Evolutionary conservation across 2,113 vertebrate species (phyloP).

Genomic region (Myrmophylax atrothorax): DNA sequence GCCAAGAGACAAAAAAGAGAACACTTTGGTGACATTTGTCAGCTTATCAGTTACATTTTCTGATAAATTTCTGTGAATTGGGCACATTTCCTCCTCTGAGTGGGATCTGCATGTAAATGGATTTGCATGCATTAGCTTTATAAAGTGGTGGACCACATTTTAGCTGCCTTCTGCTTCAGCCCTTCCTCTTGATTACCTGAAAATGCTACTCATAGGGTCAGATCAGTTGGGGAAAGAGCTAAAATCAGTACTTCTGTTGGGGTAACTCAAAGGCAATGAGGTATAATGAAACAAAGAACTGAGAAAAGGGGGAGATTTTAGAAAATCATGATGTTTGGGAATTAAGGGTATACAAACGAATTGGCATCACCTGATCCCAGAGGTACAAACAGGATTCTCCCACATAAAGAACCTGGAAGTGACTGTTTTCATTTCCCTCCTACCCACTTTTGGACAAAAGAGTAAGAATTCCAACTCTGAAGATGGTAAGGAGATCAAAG

Average conservation of each 20-base stretch:
- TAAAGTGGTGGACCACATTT: neutral
- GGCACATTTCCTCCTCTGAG: fast-evolving
- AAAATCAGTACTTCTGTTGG: neutral
- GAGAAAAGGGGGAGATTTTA: fast-evolving
- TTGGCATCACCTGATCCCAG: neutral
- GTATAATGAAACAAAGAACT: neutral
- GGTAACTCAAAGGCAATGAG: neutral
- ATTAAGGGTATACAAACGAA: neutral
- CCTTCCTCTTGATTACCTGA: neutral
- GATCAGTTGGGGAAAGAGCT: neutral
- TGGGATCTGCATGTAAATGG: neutral
- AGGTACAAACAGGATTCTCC: neutral
- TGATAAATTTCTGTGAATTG: neutral
- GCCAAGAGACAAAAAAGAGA: neutral
- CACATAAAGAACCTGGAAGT: fast-evolving
- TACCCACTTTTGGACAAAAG: neutral
- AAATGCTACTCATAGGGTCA: neutral
- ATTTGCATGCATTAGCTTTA: neutral
- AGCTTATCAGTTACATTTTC: neutral
- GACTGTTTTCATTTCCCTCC: neutral
- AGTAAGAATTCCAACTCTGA: neutral
- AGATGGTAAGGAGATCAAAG: neutral
- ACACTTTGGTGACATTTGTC: neutral
- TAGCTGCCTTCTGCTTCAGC: neutral
- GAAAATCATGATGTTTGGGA: neutral